These are phyloP conservation scores for Aricia agestis DNA, from an alignment of 1,140 invertebrate genomes.

Conservation along the genomic window DNA sequence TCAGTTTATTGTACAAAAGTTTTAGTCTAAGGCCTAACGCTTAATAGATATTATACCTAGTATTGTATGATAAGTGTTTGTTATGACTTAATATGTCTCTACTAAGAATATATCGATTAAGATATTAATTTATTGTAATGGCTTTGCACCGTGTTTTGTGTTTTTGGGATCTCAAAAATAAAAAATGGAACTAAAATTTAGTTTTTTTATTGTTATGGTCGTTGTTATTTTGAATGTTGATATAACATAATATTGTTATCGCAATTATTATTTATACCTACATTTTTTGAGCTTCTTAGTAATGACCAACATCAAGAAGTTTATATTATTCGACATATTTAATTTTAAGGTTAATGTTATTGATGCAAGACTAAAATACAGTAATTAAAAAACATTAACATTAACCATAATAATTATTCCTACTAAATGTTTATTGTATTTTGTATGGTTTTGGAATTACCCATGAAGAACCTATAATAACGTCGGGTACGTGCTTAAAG, in stretches of 20 bases:
- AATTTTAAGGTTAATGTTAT: too few species aligned
- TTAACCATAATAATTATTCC: not conserved
- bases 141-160: constrained; percentile 67
- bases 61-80: not conserved
- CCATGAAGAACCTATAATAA: constrained; percentile 18
- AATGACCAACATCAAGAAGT: too few species aligned
- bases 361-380: too few species aligned
- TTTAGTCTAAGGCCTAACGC: not conserved
- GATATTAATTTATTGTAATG: constrained; percentile 38
- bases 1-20: not conserved
- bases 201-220: constrained; percentile 13
- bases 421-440: not conserved
- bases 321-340: too few species aligned
- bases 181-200: constrained; percentile 55
- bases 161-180: constrained; percentile 75
- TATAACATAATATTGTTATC: too few species aligned
- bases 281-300: too few species aligned
- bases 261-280: too few species aligned
- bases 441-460: not conserved
- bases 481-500: constrained; percentile 20
- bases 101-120: constrained; percentile 22
- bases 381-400: too few species aligned
- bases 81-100: not conserved
- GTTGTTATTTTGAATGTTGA: too few species aligned
- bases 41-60: too few species aligned